Evolutionary conservation across 2,113 vertebrate species (phyloP), one percentile per base, ranked within the genome.

Genomic region (Brienomyrus brachyistius): DNA sequence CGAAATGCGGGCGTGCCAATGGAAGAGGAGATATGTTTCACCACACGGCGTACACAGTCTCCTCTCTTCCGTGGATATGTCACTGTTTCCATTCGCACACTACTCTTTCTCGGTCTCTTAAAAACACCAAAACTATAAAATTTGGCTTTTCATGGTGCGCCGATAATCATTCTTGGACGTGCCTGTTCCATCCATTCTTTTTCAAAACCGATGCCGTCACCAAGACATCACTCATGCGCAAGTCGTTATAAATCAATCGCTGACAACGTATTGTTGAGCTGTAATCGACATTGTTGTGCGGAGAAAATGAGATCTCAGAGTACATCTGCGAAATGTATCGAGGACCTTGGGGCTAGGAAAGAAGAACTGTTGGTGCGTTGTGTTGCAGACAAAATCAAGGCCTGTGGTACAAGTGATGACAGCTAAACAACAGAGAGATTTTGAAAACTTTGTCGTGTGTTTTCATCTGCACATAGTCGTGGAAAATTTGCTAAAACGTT

Each of bases 81-180:
- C 90, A 92, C 93, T 94, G 94, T 94, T 93, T 94, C 89, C 51
- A 90, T 66, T 90, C 21, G 21, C 82, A n/a, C 15, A 48, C 82
- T 84, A 23, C 40, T 48, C 43, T 84, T 48, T 84, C 47, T 48
- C 21, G 27, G 23, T 23, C 45, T 47, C 19, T 84, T 48, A 84
- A 48, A 48, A n/a, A 84, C 45, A 48, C 43, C 35, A n/a, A 84
- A 84, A 47, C 82, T 84, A 48, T 47, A 48, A 48, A 84, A 50
- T 47, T 84, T 84, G 21, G 82, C 82, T 84, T 84, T 48, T 84
- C 43, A 10, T 21, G 45, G 82, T 23, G 82, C 1, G 9, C 43
- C 5, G 21, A 84, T 27, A 84, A 84, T 47, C 43, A 47, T 45
- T 84, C 43, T 48, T 84, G 35, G 43, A 45, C 82, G 3, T 47